Evolutionary conservation across 2,888 invertebrate species (phyloP).

Genomic region (Hypselothyrea guttata): DNA sequence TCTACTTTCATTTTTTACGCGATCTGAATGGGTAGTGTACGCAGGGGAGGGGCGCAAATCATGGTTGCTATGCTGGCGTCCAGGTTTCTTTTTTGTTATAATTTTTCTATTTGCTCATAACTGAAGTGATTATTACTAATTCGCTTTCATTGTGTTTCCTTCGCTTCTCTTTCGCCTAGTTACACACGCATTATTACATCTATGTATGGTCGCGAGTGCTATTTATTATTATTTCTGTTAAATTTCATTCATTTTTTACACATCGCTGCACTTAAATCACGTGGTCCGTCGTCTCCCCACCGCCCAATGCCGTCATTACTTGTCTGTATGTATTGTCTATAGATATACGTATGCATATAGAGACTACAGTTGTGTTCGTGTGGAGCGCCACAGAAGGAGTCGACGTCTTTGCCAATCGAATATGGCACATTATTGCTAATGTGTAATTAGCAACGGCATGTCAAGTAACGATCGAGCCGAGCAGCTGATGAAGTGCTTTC

Average conservation of each 20-base stretch:
- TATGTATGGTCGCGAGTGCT: conserved; percentile 13
- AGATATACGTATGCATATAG: conserved; percentile 16
- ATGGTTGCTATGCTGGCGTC: conserved; percentile 38
- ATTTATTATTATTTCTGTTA: conserved; percentile 41
- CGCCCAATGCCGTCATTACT: conserved; percentile 50
- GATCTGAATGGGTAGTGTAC: background rate
- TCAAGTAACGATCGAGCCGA: conserved; percentile 20
- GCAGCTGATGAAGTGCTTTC: conserved; percentile 1
- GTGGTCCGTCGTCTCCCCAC: conserved; percentile 41
- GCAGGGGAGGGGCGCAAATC: conserved; percentile 10
- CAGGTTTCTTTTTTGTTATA: conserved; percentile 19
- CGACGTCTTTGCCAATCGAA: conserved; percentile 30
- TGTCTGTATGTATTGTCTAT: conserved; percentile 17
- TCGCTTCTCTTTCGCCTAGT: conserved; percentile 20
- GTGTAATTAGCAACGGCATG: conserved; percentile 46
- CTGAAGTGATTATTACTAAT: conserved; percentile 72
- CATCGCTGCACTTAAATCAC: conserved; percentile 70
- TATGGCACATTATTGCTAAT: conserved; percentile 53
- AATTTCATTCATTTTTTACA: conserved; percentile 56
- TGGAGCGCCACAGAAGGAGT: conserved; percentile 32
- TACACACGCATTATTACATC: conserved; percentile 18
- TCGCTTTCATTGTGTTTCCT: conserved; percentile 61
- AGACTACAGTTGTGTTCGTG: conserved; percentile 28
- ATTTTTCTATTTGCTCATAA: conserved; percentile 66
- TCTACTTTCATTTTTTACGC: conserved; percentile 67